Conservation (phyloP, 1,140 invertebrate species). For the Triops longicaudatus region DNA sequence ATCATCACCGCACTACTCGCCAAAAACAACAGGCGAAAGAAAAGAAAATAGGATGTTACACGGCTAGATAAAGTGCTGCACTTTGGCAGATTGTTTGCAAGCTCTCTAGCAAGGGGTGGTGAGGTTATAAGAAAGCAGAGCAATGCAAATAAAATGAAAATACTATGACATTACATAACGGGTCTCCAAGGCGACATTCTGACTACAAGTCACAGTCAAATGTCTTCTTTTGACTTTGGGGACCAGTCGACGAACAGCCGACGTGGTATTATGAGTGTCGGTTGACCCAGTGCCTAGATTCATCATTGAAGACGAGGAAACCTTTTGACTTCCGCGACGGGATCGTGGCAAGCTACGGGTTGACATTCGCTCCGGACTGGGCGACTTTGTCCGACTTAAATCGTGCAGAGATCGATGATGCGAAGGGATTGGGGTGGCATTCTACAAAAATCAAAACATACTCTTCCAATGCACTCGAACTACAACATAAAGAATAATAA, state of each 20-base stretch:
- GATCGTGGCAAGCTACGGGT: neutral
- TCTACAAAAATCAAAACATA: conserved; percentile 9
- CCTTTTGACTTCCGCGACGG: conserved; percentile 12
- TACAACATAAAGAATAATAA: neutral
- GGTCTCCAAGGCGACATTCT: conserved; percentile 40
- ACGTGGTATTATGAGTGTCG: conserved; percentile 30
- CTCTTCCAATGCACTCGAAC: neutral
- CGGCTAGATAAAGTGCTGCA: neutral
- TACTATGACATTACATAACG: conserved; percentile 26
- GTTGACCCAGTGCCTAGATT: conserved; percentile 25
- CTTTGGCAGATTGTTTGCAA: neutral
- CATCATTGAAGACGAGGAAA: conserved; percentile 31
- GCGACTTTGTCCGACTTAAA: neutral
- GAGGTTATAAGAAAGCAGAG: conserved; percentile 45
- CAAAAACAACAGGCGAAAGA: neutral
- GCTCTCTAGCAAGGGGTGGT: conserved; percentile 56
- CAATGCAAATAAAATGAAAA: conserved; percentile 27
- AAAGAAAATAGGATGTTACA: neutral
- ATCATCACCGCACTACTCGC: neutral
- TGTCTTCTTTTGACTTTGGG: conserved; percentile 73
- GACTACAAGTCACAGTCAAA: conserved; percentile 70
- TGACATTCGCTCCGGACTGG: neutral
- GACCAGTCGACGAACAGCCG: conserved; percentile 47
- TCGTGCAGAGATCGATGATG: conserved; percentile 14
- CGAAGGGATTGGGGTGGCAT: neutral